Evolutionary conservation across 92 coral and sea anemone species (phyloP), one percentile per base, ranked within the genome.

Genomic region (Micromussa lordhowensis): DNA sequence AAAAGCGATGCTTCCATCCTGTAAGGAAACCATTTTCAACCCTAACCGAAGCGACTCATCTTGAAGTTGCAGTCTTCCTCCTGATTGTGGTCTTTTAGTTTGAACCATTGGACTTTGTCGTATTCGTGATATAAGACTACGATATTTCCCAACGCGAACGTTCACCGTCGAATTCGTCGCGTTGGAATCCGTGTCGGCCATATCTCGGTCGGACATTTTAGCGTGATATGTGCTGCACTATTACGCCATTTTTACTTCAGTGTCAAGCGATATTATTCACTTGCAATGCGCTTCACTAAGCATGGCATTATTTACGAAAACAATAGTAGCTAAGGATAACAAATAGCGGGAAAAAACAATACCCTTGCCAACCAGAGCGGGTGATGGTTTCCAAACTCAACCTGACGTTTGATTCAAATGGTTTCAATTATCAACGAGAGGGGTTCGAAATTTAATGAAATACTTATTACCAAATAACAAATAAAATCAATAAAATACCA

Each of bases 41-140:
- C 89, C 89, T 1, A 61, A 29, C 51, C 83, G 89, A 29, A 86
- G 32, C 12, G 89, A 86, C 19, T 86, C 89, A 30, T 86, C 89
- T 64, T 51, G 75, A 22, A 77, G 89, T 31, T 61, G 77, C 14
- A 79, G 66, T 70, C 89, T 48, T 63, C 82, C 70, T 48, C 82
- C 77, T 10, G 82, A 48, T 15, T 86, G 89, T 40, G 89, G 83
- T 16, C 51, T 64, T 26, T 86, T 86, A 8, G 77, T 16, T 77
- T 85, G 88, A 30, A 61, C 55, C 83, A 77, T 77, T 4, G 89
- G 89, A 77, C 89, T 86, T 2, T 8, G 74, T 0, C 77, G 89
- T 77, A 77, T 48, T 69, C 82, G 57, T 1, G 76, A 44, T 29
- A 77, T 14, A 64, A 77, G 89, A 48, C 83, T 63, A 2, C 83